These are phyloP conservation scores for Temnothorax rugatulus DNA, from an alignment of 2,888 invertebrate genomes.

Conservation along the genomic window DNA sequence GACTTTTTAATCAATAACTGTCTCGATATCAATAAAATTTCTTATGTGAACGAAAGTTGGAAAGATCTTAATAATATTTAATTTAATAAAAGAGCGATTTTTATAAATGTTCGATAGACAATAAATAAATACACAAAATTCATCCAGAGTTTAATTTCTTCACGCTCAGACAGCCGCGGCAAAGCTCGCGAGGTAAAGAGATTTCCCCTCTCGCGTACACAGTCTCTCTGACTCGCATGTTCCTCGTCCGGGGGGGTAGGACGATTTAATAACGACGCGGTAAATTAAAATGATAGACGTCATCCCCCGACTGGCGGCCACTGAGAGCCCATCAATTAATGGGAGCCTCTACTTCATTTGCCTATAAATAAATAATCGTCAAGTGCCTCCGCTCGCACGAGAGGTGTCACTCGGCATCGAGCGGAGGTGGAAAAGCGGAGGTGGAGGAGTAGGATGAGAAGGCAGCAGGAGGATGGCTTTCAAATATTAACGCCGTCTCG, in stretches of 20 bases:
- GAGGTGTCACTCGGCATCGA: slow-evolving; percentile 78
- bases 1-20: background rate
- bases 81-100: background rate
- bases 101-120: background rate
- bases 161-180: background rate
- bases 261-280: slow-evolving; percentile 81
- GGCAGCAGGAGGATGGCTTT: slow-evolving; percentile 76
- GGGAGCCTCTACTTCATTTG: slow-evolving; percentile 81
- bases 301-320: slow-evolving; percentile 81
- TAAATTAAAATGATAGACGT: slow-evolving; percentile 85
- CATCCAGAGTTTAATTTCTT: slow-evolving; percentile 22
- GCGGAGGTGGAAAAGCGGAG: slow-evolving; percentile 59
- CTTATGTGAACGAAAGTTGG: background rate
- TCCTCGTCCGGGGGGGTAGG: slow-evolving; percentile 58
- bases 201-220: slow-evolving; percentile 59
- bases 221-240: slow-evolving; percentile 52
- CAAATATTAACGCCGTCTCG: slow-evolving; percentile 84
- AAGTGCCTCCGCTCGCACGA: slow-evolving; percentile 77
- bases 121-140: slow-evolving; percentile 22
- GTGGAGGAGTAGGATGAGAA: slow-evolving; percentile 68
- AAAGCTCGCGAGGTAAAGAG: slow-evolving; percentile 48
- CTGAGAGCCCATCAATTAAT: slow-evolving; percentile 84
- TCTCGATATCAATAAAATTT: background rate
- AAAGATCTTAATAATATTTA: slow-evolving; percentile 1
- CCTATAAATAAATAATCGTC: slow-evolving; percentile 83